Evolutionary conservation across 2,888 invertebrate species (phyloP), one percentile per base, ranked within the genome.

Genomic region (Miltochrista miniata): DNA sequence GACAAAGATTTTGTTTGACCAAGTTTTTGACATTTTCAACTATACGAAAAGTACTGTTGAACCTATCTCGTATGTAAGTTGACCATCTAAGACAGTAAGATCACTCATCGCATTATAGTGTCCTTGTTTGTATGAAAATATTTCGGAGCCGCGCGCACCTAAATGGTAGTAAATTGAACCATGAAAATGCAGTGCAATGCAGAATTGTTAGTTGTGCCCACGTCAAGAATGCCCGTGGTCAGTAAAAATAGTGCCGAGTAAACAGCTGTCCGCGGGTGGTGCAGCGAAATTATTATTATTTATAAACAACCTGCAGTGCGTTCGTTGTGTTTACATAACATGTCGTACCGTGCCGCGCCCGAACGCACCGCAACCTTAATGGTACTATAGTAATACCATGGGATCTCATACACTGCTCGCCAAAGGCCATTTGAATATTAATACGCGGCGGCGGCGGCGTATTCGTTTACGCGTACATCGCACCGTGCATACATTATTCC

Each of bases 381-480:
- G 81, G 72, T 64, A 70, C 78, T 81, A n/a, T n/a, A n/a, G n/a
- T n/a, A 80, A 83, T 81, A 69, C 82, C 79, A 71, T 69, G 79
- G 81, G 81, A 83, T 76, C 76, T 74, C 69, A 65, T 75, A 71
- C 75, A 71, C 68, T 72, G 76, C 69, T 74, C 71, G 83, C 83
- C 66, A 77, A 77, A 83, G 82, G 79, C 81, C 71, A 83, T 88
- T 86, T 86, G 83, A 87, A 88, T 90, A 87, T 87, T 89, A 86
- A 88, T 86, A 81, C 70, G 60, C 63, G 64, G 68, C 67, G 73
- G 60, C 63, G 64, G 68, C 67, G 73, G 74, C 67, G 70, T 79
- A 76, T 80, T 75, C 79, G 76, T 75, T 80, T 79, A 79, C 72
- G 69, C 73, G 67, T 72, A 72, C 74, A 75, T 66, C 73, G 76